These are phyloP conservation scores for Nyctibius bracteatus DNA, from an alignment of 2,113 vertebrate species.

Conservation along the genomic window DNA sequence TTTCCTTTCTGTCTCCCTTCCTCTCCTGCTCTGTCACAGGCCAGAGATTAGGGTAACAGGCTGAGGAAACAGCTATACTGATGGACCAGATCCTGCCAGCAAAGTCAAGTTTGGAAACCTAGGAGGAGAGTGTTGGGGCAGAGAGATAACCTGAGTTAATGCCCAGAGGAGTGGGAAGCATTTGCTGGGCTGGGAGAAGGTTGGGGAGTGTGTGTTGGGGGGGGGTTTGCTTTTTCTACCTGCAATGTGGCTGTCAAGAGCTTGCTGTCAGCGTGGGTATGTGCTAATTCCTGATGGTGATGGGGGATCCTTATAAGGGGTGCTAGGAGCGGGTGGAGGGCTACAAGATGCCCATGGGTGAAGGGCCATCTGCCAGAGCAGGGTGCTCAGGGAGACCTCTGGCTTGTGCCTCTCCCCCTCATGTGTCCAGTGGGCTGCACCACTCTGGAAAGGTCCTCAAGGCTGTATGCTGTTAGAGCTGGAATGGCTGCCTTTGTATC, in stretches of 20 bases:
- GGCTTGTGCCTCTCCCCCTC: neutral
- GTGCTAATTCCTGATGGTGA: neutral
- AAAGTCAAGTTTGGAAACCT: slow-evolving; percentile 39
- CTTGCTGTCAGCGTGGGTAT: neutral
- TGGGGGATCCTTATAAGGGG: neutral
- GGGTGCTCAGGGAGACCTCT: neutral
- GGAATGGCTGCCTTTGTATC: neutral
- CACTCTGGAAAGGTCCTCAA: neutral
- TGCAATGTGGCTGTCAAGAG: neutral
- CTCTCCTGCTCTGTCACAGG: slow-evolving; percentile 2
- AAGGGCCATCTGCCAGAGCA: neutral
- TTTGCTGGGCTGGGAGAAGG: neutral
- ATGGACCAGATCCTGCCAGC: neutral
- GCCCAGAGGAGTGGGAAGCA: neutral
- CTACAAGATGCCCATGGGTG: neutral
- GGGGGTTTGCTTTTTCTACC: neutral
- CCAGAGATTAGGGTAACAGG: slow-evolving; percentile 26
- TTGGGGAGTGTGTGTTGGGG: neutral
- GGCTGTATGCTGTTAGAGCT: rapidly evolving
- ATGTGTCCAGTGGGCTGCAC: rapidly evolving
- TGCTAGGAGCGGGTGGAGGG: neutral
- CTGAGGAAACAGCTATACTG: slow-evolving; percentile 39
- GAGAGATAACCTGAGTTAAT: slow-evolving; percentile 20
- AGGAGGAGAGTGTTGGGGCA: neutral
- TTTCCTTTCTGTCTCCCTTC: neutral